phyloP scores from a whole-genome alignment of 2,888 invertebrate species.

The Lepidochrysops patricia region DNA sequence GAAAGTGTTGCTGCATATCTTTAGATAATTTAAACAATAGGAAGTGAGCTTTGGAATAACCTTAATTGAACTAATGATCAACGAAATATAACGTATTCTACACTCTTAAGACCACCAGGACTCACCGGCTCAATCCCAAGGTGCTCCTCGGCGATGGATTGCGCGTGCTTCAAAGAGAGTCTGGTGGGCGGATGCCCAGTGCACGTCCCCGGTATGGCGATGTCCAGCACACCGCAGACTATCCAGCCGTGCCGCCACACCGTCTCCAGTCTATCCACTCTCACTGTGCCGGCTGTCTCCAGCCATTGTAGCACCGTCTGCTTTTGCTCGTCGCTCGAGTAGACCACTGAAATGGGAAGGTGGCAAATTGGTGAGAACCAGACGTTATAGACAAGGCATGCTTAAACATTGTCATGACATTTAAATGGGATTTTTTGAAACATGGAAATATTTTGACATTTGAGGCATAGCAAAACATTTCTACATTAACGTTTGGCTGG shows the following conservation, averaged over 20 bases:
- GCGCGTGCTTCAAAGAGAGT: slow-evolving; percentile 67
- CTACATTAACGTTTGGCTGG: too few relatives aligned
- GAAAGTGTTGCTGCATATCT: too few relatives aligned
- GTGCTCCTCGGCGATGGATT: slow-evolving; percentile 75
- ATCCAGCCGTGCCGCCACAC: slow-evolving; percentile 77
- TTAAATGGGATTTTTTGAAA: too few relatives aligned
- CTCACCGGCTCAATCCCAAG: slow-evolving; percentile 75
- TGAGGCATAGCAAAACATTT: too few relatives aligned
- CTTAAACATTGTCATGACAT: too few relatives aligned
- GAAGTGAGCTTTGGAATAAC: too few relatives aligned
- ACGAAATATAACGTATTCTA: too few relatives aligned
- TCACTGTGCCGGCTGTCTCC: slow-evolving; percentile 49
- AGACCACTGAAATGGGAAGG: slow-evolving; percentile 45
- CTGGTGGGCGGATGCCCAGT: slow-evolving; percentile 70
- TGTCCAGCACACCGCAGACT: slow-evolving; percentile 74
- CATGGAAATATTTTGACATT: too few relatives aligned
- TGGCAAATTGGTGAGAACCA: neutral
- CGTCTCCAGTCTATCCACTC: slow-evolving; percentile 63
- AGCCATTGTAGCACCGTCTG: slow-evolving; percentile 60
- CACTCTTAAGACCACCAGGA: too few relatives aligned
- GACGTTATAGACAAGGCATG: too few relatives aligned
- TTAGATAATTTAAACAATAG: too few relatives aligned
- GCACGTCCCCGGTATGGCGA: slow-evolving; percentile 76
- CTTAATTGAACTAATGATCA: too few relatives aligned
- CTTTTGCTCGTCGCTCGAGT: slow-evolving; percentile 61